Percentiles rank a stretch among this genome's conserved stretches.
Conservation (phyloP, 2,888 invertebrate genomes). For the Sthenelais limicola region DNA sequence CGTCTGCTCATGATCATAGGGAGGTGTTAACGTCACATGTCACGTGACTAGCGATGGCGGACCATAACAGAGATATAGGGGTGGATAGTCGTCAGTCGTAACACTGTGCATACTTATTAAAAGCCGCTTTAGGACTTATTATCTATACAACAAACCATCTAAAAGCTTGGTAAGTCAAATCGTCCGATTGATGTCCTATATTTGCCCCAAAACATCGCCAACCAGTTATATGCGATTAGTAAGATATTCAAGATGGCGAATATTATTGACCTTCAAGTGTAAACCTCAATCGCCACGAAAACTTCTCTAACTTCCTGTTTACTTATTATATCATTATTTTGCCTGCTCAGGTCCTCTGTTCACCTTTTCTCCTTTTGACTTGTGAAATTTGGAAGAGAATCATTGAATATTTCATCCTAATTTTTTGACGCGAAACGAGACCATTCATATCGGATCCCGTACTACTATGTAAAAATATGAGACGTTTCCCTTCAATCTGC, state of each 20-base stretch:
- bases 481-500: no score
- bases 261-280: constrained; percentile 36
- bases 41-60: constrained; percentile 41
- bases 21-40: constrained; percentile 33
- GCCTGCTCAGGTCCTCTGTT: no score
- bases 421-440: neutral
- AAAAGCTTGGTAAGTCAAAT: constrained; percentile 23
- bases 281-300: constrained; percentile 16
- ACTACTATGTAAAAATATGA: neutral
- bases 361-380: no score
- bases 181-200: neutral
- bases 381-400: no score
- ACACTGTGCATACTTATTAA: neutral
- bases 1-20: constrained; percentile 23
- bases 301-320: constrained; percentile 8
- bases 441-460: neutral
- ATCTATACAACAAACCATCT: neutral
- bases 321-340: no score
- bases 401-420: no score
- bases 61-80: constrained; percentile 32
- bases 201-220: neutral
- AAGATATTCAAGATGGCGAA: constrained; percentile 41
- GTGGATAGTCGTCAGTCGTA: constrained; percentile 2
- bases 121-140: constrained; percentile 1
- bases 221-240: constrained; percentile 3